Evolutionary conservation across 2,113 vertebrate genomes (phyloP).

Genomic region (Toxotes chatareus): DNA sequence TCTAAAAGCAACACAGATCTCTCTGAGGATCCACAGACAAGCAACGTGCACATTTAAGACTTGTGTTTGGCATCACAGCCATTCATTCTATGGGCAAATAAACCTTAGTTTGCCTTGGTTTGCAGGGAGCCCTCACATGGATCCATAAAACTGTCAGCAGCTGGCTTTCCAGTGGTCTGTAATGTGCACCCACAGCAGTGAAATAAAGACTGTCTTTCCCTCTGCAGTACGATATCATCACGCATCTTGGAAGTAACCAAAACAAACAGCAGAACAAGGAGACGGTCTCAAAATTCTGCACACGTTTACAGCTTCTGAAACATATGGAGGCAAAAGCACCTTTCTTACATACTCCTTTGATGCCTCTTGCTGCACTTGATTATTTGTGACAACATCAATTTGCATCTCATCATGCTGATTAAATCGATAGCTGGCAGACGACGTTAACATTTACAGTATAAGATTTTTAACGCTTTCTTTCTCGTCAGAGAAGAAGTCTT

Average conservation of each 20-base stretch:
- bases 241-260: constrained; percentile 42
- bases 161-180: constrained; percentile 46
- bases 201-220: constrained; percentile 53
- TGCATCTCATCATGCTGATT: constrained; percentile 59
- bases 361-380: constrained; percentile 42
- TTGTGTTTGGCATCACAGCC: constrained; percentile 47
- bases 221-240: constrained; percentile 41
- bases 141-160: constrained; percentile 65
- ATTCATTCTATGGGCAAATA: constrained; percentile 53
- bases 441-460: neutral
- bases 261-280: constrained; percentile 6
- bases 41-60: constrained; percentile 55
- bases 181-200: constrained; percentile 49
- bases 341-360: constrained; percentile 29
- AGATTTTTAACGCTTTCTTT: neutral
- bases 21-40: constrained; percentile 48
- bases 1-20: constrained; percentile 18
- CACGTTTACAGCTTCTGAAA: constrained; percentile 23
- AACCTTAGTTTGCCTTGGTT: constrained; percentile 50
- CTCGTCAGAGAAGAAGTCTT: constrained; percentile 6
- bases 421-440: constrained; percentile 53
- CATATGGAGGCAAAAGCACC: constrained; percentile 38
- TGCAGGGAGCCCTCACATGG: constrained; percentile 46
- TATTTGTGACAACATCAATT: constrained; percentile 61
- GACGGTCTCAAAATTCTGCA: constrained; percentile 1